phyloP scores from a whole-genome alignment of 2,113 vertebrate species.

The Neomonachus schauinslandi region DNA sequence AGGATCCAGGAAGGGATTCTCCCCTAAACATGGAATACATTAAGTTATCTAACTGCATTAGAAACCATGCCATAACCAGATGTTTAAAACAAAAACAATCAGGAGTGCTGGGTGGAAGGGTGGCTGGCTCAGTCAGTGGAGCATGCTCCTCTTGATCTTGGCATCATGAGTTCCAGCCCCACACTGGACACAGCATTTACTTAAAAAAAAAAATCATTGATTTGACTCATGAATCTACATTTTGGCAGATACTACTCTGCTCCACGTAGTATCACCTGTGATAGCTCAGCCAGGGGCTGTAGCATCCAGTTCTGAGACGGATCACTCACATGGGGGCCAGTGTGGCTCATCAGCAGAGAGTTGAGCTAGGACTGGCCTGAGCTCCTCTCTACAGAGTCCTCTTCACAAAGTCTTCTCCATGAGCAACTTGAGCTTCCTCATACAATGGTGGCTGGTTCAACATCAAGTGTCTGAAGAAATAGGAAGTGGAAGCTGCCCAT shows the following conservation, averaged over 20 bases:
- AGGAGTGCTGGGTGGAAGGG: neutral
- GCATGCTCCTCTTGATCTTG: neutral
- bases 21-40: neutral
- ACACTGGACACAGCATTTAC: neutral
- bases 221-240: neutral
- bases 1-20: neutral
- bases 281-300: neutral
- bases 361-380: neutral
- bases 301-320: neutral
- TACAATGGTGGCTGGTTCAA: neutral
- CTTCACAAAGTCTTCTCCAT: neutral
- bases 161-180: neutral
- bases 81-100: neutral
- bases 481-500: neutral
- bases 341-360: neutral
- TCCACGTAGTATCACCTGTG: neutral
- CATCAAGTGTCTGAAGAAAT: neutral
- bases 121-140: neutral
- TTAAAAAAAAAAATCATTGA: neutral
- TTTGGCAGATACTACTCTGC: neutral
- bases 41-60: neutral
- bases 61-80: neutral
- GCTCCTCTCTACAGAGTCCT: neutral
- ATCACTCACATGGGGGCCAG: fast-evolving
- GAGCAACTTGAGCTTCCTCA: neutral